Conservation (phyloP, 2,797 vertebrate genomes). For the Sebastes melanostomus region DNA sequence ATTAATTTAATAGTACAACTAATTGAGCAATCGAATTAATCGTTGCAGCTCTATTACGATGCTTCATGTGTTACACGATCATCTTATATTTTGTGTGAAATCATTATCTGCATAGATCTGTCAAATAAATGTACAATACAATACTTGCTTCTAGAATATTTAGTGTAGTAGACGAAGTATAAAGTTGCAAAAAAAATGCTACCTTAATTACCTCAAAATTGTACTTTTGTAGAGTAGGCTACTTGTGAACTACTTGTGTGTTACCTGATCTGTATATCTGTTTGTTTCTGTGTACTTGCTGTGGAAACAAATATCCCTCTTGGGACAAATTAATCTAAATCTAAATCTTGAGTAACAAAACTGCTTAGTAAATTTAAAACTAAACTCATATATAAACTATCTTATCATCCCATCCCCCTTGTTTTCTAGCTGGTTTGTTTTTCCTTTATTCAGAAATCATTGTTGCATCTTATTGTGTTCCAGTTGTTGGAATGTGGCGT, state of each 20-base stretch:
- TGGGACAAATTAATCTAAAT: too few relatives aligned
- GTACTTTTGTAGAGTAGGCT: not conserved
- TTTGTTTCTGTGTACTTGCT: too few relatives aligned
- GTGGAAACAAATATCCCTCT: too few relatives aligned
- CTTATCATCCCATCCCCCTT: not conserved
- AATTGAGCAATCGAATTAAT: too few relatives aligned
- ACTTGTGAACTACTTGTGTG: too few relatives aligned
- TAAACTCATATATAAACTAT: not conserved
- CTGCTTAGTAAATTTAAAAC: conserved; percentile 1
- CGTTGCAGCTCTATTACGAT: not conserved
- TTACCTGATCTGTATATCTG: too few relatives aligned
- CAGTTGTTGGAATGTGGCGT: conserved; percentile 71
- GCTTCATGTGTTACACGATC: not conserved
- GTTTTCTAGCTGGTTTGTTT: conserved; percentile 41
- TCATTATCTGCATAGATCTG: not conserved
- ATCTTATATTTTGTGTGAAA: not conserved
- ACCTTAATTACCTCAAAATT: not conserved
- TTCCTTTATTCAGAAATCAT: conserved; percentile 41
- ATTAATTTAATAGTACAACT: too few relatives aligned
- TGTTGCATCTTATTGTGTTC: conserved; percentile 63
- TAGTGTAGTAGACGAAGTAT: not conserved
- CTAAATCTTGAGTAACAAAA: not conserved
- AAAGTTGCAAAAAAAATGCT: not conserved
- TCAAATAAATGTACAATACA: not conserved
- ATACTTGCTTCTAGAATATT: not conserved